Conservation (phyloP, 64 coral and sea anemone genomes). For the Montipora foliosa region DNA sequence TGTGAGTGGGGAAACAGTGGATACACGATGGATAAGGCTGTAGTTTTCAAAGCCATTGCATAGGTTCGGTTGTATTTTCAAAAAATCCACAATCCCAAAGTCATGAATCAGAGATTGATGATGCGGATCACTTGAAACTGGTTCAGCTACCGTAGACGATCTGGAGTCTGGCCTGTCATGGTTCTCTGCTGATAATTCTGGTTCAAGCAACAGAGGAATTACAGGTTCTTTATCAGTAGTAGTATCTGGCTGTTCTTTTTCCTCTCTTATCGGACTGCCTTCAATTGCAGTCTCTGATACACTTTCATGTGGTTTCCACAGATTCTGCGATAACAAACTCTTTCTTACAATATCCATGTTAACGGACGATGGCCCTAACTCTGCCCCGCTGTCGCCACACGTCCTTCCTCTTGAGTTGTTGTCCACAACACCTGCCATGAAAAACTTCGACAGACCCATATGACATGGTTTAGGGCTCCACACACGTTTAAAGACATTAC, state of each 20-base stretch:
- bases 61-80: conserved; percentile 56
- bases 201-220: conserved; percentile 68
- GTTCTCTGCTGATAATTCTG: background rate
- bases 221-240: conserved; percentile 1
- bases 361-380: background rate
- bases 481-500: conserved; percentile 34
- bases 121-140: background rate
- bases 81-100: conserved; percentile 87
- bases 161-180: conserved; percentile 2
- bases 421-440: conserved; percentile 78
- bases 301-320: conserved; percentile 90
- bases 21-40: conserved; percentile 75
- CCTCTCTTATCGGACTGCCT: background rate
- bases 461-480: conserved; percentile 83
- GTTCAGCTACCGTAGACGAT: background rate
- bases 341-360: conserved; percentile 39
- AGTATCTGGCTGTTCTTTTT: background rate
- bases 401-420: background rate
- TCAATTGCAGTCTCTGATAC: conserved; percentile 38
- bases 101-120: conserved; percentile 66
- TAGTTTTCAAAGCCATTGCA: conserved; percentile 71
- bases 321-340: conserved; percentile 53
- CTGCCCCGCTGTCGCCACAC: background rate
- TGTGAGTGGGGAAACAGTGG: conserved; percentile 80
- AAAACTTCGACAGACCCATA: conserved; percentile 83